Evolutionary conservation across 1,140 invertebrate genomes (phyloP).

Genomic region (Pteromalus puparum): DNA sequence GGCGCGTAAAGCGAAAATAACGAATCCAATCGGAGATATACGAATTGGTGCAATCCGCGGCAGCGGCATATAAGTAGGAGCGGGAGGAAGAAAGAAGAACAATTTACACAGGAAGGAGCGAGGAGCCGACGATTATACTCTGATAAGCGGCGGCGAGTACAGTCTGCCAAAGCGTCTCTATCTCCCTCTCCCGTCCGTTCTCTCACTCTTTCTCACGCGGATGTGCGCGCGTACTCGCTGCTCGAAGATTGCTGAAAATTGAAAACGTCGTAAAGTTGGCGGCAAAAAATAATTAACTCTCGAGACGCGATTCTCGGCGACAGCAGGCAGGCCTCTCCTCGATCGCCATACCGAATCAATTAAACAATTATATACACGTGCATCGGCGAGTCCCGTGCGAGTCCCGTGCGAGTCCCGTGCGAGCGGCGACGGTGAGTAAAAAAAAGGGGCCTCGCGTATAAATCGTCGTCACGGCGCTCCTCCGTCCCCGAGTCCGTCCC

Average conservation of each 20-base stretch:
- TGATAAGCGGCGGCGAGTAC: conserved; percentile 24
- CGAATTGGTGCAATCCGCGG: conserved; percentile 49
- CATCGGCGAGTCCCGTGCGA: background rate
- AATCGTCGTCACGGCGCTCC: conserved; percentile 8
- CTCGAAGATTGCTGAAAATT: background rate
- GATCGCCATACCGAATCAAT: conserved; percentile 46
- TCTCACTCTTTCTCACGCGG: conserved; percentile 29
- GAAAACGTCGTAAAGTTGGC: background rate
- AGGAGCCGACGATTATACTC: conserved; percentile 40
- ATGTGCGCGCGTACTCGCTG: background rate
- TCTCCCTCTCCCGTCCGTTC: background rate
- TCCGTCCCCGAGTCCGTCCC: too few species aligned
- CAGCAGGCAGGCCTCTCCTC: background rate
- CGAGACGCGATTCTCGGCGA: background rate
- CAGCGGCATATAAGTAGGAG: background rate
- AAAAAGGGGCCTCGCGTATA: conserved; percentile 10
- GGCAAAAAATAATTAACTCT: background rate
- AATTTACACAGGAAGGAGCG: conserved; percentile 49
- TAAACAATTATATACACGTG: conserved; percentile 49
- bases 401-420: background rate
- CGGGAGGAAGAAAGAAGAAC: conserved; percentile 9
- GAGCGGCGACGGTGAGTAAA: background rate
- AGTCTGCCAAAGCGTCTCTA: conserved; percentile 36
- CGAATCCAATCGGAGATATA: conserved; percentile 58
- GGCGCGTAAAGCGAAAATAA: conserved; percentile 58